Conservation (phyloP, 2,888 invertebrate genomes). For the Poecilus cupreus region DNA sequence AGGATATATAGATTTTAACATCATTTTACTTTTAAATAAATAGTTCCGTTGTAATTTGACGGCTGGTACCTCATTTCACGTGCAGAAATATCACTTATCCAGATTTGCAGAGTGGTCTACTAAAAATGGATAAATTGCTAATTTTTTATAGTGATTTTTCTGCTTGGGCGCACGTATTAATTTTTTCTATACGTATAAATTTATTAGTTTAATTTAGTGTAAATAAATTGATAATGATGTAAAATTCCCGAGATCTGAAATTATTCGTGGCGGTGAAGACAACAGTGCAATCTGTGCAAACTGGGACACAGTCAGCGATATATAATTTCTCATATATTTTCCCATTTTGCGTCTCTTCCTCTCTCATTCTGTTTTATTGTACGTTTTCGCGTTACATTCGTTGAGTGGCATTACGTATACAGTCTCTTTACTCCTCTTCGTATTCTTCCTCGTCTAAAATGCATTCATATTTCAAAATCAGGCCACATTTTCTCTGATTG, state of each 20-base stretch:
- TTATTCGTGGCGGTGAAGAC: constrained; percentile 14
- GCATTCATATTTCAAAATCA: constrained; percentile 58
- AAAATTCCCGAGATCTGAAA: not conserved
- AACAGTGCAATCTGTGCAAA: constrained; percentile 4
- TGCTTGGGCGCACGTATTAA: too few relatives aligned
- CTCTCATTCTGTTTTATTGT: constrained; percentile 45
- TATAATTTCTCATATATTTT: constrained; percentile 54
- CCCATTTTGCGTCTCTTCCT: constrained; percentile 40
- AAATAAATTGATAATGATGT: not conserved
- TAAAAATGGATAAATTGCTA: too few relatives aligned
- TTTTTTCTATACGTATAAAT: too few relatives aligned
- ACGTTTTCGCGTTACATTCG: constrained; percentile 43
- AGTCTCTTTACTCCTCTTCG: constrained; percentile 29
- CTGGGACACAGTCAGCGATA: constrained; percentile 46
- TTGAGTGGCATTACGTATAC: constrained; percentile 48
- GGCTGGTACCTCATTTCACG: too few relatives aligned
- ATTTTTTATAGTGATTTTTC: too few relatives aligned
- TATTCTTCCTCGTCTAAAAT: constrained; percentile 28
- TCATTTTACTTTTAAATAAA: too few relatives aligned
- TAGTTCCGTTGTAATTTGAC: too few relatives aligned
- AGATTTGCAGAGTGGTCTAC: too few relatives aligned
- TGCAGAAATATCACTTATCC: too few relatives aligned
- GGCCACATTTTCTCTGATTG: constrained; percentile 54
- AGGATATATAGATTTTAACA: too few relatives aligned
- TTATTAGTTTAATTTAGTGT: too few relatives aligned